phyloP scores from a whole-genome alignment of 2,797 vertebrate species.

The Echiichthys vipera region DNA sequence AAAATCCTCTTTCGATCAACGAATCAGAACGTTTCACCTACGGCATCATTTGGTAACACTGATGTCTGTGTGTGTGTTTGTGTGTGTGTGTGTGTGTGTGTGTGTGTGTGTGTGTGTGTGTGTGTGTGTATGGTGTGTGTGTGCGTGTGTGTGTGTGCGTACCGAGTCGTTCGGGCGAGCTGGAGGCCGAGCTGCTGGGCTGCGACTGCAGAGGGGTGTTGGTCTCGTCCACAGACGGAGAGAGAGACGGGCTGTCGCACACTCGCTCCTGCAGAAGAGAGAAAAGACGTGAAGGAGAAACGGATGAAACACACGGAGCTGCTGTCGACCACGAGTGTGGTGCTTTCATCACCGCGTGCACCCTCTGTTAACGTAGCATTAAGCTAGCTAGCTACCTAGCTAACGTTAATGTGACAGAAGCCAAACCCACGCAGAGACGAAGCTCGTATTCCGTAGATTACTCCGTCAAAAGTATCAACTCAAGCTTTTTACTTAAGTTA shows the following conservation, averaged over 20 bases:
- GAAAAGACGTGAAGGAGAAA: background rate
- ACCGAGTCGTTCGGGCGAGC: constrained; percentile 92
- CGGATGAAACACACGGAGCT: too few species aligned
- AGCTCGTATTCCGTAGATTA: too few species aligned
- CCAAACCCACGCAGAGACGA: too few species aligned
- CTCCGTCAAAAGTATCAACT: too few species aligned
- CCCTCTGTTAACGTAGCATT: too few species aligned
- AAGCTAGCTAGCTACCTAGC: too few species aligned
- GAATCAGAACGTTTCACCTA: background rate
- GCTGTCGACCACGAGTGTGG: too few species aligned
- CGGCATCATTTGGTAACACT: background rate
- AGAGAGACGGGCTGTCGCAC: constrained; percentile 91
- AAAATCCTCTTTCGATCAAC: background rate
- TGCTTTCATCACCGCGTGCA: too few species aligned
- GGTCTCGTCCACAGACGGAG: constrained; percentile 89
- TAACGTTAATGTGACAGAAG: too few species aligned
- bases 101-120: constrained; percentile 25
- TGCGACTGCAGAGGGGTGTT: constrained; percentile 90
- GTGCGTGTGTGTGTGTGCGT: constrained; percentile 19
- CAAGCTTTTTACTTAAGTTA: too few species aligned
- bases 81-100: constrained; percentile 22
- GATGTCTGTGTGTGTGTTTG: constrained; percentile 20
- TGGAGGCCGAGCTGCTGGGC: constrained; percentile 92
- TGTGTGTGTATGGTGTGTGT: constrained; percentile 22
- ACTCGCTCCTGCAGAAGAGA: constrained; percentile 86